Conservation (phyloP, 1,140 invertebrate species). For the Limonius californicus region DNA sequence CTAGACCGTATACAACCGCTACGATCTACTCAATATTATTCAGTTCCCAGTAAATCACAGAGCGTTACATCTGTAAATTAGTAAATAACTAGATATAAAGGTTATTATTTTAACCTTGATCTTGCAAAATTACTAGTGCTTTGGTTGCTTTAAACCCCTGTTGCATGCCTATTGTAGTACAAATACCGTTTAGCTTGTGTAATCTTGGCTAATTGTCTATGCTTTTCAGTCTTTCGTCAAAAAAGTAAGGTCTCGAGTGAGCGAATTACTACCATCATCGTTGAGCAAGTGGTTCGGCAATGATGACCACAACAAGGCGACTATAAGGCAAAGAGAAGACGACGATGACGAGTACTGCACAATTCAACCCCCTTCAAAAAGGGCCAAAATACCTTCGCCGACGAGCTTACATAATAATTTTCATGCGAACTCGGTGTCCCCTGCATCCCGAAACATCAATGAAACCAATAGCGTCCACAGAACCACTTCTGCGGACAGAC, state of each 20-base stretch:
- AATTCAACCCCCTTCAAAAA: constrained; percentile 49
- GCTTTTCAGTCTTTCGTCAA: constrained; percentile 49
- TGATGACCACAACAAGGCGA: constrained; percentile 25
- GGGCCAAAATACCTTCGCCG: constrained; percentile 35
- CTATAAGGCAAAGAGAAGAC: constrained; percentile 44
- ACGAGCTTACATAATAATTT: constrained; percentile 10
- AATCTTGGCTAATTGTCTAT: constrained; percentile 31
- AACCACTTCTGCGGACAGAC: no score
- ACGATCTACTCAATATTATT: background rate
- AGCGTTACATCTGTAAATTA: constrained; percentile 9
- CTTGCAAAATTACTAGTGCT: background rate
- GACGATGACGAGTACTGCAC: constrained; percentile 45
- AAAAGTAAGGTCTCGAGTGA: constrained; percentile 48
- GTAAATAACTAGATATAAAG: background rate
- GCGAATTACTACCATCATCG: constrained; percentile 46
- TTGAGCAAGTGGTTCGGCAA: constrained; percentile 49
- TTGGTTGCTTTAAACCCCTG: background rate
- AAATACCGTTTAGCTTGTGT: background rate
- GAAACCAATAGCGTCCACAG: no score
- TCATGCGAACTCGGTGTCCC: background rate
- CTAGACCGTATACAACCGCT: background rate
- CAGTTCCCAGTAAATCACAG: no score
- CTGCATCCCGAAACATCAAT: background rate
- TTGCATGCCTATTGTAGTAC: no score
- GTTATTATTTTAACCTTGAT: constrained; percentile 12